Conservation (phyloP, 1,140 invertebrate species). For the honey bee (Apis mellifera) region DNA sequence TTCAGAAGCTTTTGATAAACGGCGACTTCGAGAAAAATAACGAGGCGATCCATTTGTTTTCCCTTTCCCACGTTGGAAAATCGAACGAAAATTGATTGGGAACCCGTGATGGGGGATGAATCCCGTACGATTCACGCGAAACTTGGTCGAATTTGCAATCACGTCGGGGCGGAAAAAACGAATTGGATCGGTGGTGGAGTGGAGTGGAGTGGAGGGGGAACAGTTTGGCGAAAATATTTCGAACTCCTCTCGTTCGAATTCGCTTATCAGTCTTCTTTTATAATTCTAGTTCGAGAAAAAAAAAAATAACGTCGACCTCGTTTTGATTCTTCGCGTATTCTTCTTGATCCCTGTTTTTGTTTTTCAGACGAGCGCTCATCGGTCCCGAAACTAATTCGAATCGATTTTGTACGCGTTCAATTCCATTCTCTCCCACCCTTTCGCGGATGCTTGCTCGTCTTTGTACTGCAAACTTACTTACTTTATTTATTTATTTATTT, state of each 20-base stretch:
- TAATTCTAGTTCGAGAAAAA: slow-evolving; percentile 58
- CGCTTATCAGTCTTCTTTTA: slow-evolving; percentile 59
- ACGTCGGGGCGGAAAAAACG: slow-evolving; percentile 1
- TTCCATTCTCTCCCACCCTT: not conserved
- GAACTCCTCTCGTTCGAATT: slow-evolving; percentile 33
- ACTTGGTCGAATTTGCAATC: slow-evolving; percentile 37
- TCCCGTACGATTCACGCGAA: not conserved
- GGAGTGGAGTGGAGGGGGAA: not conserved
- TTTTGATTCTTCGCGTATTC: slow-evolving; percentile 53
- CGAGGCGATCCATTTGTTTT: not conserved
- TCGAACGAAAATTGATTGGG: slow-evolving; percentile 2
- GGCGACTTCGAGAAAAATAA: slow-evolving; percentile 17
- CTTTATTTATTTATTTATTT: not conserved
- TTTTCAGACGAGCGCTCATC: slow-evolving; percentile 43
- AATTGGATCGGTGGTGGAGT: not conserved
- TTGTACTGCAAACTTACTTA: slow-evolving; percentile 51
- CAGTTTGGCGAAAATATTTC: not conserved
- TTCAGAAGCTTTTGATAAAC: slow-evolving; percentile 25
- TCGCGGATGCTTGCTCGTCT: slow-evolving; percentile 14
- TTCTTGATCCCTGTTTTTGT: slow-evolving; percentile 52
- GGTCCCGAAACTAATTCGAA: not conserved
- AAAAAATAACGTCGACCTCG: slow-evolving; percentile 59
- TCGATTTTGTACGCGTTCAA: not conserved
- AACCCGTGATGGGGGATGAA: too few species aligned
- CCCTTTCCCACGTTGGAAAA: not conserved